phyloP scores from a whole-genome alignment of 2,113 vertebrate genomes.

The Shinisaurus crocodilurus region DNA sequence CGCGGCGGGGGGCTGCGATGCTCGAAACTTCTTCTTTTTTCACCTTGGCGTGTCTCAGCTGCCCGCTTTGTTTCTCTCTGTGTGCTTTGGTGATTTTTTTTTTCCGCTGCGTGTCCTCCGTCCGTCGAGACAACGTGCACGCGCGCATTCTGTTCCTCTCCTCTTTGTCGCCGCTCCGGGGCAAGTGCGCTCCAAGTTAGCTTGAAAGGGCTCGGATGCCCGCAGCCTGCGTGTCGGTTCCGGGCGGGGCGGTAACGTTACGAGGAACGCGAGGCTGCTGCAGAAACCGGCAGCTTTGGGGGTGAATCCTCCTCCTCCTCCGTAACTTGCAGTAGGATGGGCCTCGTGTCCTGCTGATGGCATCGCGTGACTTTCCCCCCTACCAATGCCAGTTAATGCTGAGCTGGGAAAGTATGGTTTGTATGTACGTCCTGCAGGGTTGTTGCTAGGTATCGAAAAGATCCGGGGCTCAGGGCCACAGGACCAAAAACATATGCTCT shows the following conservation, averaged over 20 bases:
- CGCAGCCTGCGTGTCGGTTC: neutral
- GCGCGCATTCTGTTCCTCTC: accelerated
- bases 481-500: no score
- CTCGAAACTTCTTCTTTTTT: no score
- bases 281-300: neutral
- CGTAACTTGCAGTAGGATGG: neutral
- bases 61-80: neutral
- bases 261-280: neutral
- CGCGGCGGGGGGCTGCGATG: neutral
- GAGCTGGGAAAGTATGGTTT: no score
- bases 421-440: no score
- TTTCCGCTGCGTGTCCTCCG: neutral
- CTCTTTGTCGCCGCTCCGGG: accelerated
- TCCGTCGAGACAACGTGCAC: neutral
- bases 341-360: neutral
- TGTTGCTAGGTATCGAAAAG: no score
- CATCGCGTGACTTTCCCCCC: no score
- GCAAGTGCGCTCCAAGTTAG: neutral
- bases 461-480: no score
- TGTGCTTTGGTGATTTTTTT: neutral
- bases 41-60: neutral
- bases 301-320: neutral
- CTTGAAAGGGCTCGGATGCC: neutral
- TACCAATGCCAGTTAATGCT: neutral
- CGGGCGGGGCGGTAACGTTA: neutral